These are phyloP conservation scores for Willisornis vidua DNA, from an alignment of 2,113 vertebrate genomes.

Conservation along the genomic window DNA sequence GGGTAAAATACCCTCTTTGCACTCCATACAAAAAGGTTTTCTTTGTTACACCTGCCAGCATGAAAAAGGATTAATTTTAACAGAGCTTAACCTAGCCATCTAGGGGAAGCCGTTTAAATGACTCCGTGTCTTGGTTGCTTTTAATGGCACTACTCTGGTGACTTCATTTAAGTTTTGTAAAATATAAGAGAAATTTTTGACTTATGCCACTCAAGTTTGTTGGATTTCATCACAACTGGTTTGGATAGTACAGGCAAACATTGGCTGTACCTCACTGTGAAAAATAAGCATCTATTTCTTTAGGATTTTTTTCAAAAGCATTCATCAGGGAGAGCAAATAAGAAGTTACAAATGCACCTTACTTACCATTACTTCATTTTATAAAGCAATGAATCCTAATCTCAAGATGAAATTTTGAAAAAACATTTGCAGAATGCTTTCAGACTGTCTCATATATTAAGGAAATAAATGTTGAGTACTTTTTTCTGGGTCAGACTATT, in stretches of 20 bases:
- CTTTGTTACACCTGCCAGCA: conserved; percentile 75
- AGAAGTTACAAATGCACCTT: neutral
- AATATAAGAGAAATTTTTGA: conserved; percentile 36
- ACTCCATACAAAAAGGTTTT: conserved; percentile 64
- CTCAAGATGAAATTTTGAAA: neutral
- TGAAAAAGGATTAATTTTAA: conserved; percentile 75
- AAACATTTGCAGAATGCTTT: neutral
- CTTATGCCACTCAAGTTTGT: neutral
- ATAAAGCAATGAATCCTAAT: conserved; percentile 28
- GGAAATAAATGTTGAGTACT: neutral
- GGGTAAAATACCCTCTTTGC: conserved; percentile 63
- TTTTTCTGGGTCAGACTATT: neutral
- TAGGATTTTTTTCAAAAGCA: neutral
- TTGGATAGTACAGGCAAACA: neutral
- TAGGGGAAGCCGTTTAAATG: conserved; percentile 50
- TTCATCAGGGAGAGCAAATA: conserved; percentile 19
- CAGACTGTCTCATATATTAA: neutral
- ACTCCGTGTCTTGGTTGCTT: conserved; percentile 59
- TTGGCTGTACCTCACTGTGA: neutral
- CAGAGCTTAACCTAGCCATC: conserved; percentile 62
- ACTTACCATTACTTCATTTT: conserved; percentile 22
- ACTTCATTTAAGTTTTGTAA: conserved; percentile 55
- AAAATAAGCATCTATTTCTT: conserved; percentile 3
- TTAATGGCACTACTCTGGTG: conserved; percentile 48
- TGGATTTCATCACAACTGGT: neutral